Conservation (phyloP, 2,888 invertebrate genomes). For the Napeogenes inachia region DNA sequence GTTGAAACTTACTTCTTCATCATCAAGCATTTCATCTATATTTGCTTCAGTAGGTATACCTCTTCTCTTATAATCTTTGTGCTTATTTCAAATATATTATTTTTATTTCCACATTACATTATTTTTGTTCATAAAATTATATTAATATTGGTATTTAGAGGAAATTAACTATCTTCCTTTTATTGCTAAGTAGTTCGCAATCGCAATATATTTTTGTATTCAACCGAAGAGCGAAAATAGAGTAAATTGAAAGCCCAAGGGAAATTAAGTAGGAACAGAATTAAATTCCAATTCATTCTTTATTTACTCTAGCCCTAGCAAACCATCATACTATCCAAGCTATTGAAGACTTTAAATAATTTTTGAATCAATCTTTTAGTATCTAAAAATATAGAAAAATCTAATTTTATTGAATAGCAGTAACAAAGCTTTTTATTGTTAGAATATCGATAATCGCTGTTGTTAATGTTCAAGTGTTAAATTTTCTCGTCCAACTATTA, state of each 20-base stretch:
- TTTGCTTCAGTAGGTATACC: too few species aligned
- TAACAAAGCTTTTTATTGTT: too few species aligned
- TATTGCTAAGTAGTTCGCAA: conserved; percentile 11
- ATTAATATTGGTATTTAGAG: not conserved
- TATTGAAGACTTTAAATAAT: conserved; percentile 15
- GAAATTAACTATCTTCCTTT: not conserved
- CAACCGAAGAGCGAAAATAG: conserved; percentile 36
- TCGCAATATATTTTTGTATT: conserved; percentile 22
- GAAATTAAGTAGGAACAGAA: conserved; percentile 67
- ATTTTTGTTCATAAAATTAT: conserved; percentile 1
- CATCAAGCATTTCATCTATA: too few species aligned
- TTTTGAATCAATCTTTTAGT: conserved; percentile 8
- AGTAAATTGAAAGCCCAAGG: conserved; percentile 61
- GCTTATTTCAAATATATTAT: too few species aligned
- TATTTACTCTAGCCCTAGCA: conserved; percentile 41
- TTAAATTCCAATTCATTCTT: conserved; percentile 60
- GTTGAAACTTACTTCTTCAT: too few species aligned
- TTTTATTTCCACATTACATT: too few species aligned
- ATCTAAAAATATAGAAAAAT: too few species aligned
- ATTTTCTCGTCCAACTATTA: too few species aligned
- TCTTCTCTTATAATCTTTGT: too few species aligned
- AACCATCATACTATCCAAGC: conserved; percentile 24
- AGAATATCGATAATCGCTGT: too few species aligned
- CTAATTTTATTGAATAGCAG: too few species aligned
- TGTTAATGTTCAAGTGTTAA: too few species aligned